Percentiles rank a stretch among this genome's conserved stretches.
phyloP scores from a whole-genome alignment of 1,140 invertebrate species.

The Drosophila dunni region DNA sequence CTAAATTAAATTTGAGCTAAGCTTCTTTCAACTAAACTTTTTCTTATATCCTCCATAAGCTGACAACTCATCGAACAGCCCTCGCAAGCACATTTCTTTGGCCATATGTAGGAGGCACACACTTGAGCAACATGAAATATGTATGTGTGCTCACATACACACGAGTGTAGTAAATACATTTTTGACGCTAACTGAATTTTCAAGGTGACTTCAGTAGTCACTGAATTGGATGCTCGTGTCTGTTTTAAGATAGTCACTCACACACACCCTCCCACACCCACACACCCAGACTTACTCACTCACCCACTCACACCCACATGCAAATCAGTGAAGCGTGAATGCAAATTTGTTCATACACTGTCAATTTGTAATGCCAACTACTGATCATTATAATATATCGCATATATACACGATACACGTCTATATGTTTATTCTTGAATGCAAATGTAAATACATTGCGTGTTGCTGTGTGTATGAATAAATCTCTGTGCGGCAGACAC shows the following conservation, averaged over 20 bases:
- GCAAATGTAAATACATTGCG: constrained; percentile 36
- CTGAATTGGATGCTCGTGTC: constrained; percentile 23
- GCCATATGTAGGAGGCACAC: constrained; percentile 2
- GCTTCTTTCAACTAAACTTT: neutral
- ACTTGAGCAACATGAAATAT: constrained; percentile 25
- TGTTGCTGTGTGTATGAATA: constrained; percentile 46
- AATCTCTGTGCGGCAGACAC: constrained; percentile 50
- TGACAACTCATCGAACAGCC: neutral
- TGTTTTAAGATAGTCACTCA: constrained; percentile 22
- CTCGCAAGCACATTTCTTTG: constrained; percentile 2
- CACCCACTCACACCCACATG: constrained; percentile 20
- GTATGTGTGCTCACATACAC: constrained; percentile 11
- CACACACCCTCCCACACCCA: constrained; percentile 11
- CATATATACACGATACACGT: constrained; percentile 18
- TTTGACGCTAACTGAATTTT: constrained; percentile 50
- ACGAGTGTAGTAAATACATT: constrained; percentile 30
- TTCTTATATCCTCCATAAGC: neutral
- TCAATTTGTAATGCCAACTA: constrained; percentile 63
- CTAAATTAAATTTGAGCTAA: neutral
- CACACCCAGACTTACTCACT: neutral
- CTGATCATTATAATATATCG: constrained; percentile 61
- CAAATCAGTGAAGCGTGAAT: constrained; percentile 66
- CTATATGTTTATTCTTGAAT: constrained; percentile 15
- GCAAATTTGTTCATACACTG: constrained; percentile 70
- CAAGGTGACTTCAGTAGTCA: constrained; percentile 60